Conservation (phyloP, 2,888 invertebrate species). For the Amiota mariae region DNA sequence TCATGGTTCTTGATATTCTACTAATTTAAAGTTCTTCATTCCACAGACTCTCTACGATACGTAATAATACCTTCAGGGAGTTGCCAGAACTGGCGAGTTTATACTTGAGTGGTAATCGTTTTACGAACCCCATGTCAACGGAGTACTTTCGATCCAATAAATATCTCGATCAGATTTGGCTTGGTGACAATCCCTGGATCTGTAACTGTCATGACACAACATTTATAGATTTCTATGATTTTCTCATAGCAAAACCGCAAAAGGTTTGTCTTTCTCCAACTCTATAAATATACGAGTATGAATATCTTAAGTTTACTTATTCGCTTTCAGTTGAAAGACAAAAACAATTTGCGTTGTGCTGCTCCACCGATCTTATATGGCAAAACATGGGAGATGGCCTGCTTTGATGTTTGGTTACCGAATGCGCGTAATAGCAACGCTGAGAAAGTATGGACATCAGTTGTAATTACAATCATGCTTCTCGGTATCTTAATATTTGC, state of each 20-base stretch:
- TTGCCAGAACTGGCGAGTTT: constrained; percentile 78
- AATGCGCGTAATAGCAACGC: constrained; percentile 69
- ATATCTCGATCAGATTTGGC: constrained; percentile 76
- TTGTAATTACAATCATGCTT: constrained; percentile 73
- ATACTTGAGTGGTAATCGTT: constrained; percentile 81
- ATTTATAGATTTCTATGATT: constrained; percentile 79
- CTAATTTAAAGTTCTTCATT: constrained; percentile 51
- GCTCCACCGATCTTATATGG: constrained; percentile 79
- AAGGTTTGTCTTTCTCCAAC: constrained; percentile 62
- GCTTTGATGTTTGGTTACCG: constrained; percentile 78
- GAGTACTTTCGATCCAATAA: constrained; percentile 78
- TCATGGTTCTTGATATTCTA: background rate
- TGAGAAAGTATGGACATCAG: constrained; percentile 77
- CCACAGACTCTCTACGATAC: constrained; percentile 78
- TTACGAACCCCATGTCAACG: constrained; percentile 78
- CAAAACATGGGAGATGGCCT: constrained; percentile 81
- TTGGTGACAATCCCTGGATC: constrained; percentile 85
- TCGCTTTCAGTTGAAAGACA: constrained; percentile 64
- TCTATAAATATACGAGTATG: background rate
- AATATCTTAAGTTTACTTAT: background rate
- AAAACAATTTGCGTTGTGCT: constrained; percentile 77
- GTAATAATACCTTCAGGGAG: constrained; percentile 78
- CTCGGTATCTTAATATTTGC: constrained; percentile 54
- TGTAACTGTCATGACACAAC: constrained; percentile 80
- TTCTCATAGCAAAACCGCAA: constrained; percentile 76